phyloP scores from a whole-genome alignment of 92 coral and sea anemone species.

The Palythoa heliodiscus region DNA sequence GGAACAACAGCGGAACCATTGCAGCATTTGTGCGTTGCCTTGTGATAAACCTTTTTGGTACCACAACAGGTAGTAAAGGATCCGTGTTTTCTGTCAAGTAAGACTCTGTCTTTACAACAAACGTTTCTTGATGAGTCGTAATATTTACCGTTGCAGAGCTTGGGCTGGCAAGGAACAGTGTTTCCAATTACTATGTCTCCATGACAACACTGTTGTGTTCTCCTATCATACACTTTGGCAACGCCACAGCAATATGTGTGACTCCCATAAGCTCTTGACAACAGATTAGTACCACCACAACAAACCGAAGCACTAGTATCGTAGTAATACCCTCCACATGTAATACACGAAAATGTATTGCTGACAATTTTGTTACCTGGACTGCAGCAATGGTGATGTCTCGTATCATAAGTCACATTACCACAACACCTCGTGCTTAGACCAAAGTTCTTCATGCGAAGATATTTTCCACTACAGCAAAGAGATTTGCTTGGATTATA shows the following conservation, averaged over 20 bases:
- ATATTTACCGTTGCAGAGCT: conserved; percentile 20
- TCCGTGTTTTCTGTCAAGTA: conserved; percentile 9
- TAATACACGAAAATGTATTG: conserved; percentile 8
- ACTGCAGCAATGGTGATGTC: conserved; percentile 18
- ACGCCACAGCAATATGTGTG: conserved; percentile 31
- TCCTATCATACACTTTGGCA: conserved; percentile 7
- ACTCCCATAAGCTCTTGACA: not conserved
- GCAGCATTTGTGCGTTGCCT: conserved; percentile 20
- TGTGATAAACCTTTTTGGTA: conserved; percentile 26
- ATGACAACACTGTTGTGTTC: conserved; percentile 19
- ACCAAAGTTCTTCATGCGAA: not conserved
- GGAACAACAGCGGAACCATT: conserved; percentile 19
- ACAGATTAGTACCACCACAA: conserved; percentile 21
- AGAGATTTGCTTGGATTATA: conserved; percentile 19
- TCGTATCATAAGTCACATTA: not conserved
- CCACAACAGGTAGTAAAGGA: conserved; percentile 29
- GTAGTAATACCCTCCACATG: conserved; percentile 30
- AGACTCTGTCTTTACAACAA: conserved; percentile 22
- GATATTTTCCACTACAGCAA: conserved; percentile 29
- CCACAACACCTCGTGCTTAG: conserved; percentile 27
- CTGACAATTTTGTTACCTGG: conserved; percentile 11
- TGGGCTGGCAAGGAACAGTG: conserved; percentile 12
- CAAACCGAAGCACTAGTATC: not conserved
- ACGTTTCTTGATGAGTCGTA: conserved; percentile 11
- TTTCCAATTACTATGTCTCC: conserved; percentile 4